phyloP scores from a whole-genome alignment of 2,888 invertebrate genomes.

The Leptothorax acervorum region DNA sequence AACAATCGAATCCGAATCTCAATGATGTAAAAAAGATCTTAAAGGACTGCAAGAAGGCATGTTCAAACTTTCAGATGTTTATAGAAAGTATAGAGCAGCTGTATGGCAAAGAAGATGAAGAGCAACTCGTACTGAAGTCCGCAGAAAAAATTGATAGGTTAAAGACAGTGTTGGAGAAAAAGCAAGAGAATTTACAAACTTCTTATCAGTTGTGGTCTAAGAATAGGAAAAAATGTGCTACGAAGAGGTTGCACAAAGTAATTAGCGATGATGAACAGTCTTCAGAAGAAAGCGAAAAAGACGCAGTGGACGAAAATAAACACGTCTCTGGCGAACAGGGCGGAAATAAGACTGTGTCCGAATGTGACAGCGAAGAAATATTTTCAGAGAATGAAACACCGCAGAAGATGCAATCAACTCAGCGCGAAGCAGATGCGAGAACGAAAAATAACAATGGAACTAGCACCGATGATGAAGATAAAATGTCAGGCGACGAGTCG shows the following conservation, averaged over 20 bases:
- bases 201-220: conserved; percentile 71
- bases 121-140: conserved; percentile 65
- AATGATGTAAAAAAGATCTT: conserved; percentile 37
- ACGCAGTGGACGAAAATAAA: neutral
- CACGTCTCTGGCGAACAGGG: neutral
- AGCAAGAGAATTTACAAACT: conserved; percentile 65
- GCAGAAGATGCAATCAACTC: neutral
- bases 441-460: neutral
- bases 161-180: conserved; percentile 49
- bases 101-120: conserved; percentile 62
- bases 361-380: conserved; percentile 77
- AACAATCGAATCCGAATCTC: conserved; percentile 49
- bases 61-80: conserved; percentile 46
- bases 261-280: neutral
- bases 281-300: neutral
- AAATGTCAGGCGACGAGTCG: neutral
- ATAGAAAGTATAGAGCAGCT: conserved; percentile 65
- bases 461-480: neutral
- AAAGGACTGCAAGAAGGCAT: conserved; percentile 57
- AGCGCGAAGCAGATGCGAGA: neutral
- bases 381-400: conserved; percentile 73
- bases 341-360: conserved; percentile 69
- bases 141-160: conserved; percentile 61
- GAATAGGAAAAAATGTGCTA: conserved; percentile 51
- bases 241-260: conserved; percentile 1